These are phyloP conservation scores for Pogonophryne albipinna DNA, from an alignment of 2,797 vertebrate species.

Conservation along the genomic window DNA sequence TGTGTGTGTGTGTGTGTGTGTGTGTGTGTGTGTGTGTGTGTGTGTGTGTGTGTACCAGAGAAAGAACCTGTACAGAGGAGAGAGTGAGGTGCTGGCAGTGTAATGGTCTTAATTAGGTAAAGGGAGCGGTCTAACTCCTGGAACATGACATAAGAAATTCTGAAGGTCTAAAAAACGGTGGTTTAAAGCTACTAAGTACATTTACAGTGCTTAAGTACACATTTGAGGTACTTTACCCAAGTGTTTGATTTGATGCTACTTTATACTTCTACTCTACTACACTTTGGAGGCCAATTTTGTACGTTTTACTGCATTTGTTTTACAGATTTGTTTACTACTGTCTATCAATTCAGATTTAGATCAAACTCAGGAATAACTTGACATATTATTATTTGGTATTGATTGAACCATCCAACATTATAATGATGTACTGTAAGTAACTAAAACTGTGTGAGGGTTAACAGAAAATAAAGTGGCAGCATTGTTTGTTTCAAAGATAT, in stretches of 20 bases:
- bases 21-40: not conserved
- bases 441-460: too few species aligned
- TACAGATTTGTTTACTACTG: not conserved
- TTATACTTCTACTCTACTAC: not conserved
- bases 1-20: constrained; percentile 26
- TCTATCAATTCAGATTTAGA: too few species aligned
- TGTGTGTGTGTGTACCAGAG: constrained; percentile 22
- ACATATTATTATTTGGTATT: too few species aligned
- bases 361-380: too few species aligned
- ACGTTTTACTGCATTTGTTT: not conserved
- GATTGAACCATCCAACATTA: too few species aligned
- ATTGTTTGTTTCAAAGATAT: too few species aligned
- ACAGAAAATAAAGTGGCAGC: too few species aligned
- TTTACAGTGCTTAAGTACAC: too few species aligned
- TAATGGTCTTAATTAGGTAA: constrained; percentile 50
- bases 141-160: constrained; percentile 42
- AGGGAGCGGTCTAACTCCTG: constrained; percentile 49
- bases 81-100: constrained; percentile 41
- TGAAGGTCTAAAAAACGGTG: too few species aligned
- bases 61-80: constrained; percentile 27
- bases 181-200: too few species aligned
- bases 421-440: too few species aligned
- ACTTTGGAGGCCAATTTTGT: not conserved
- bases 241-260: not conserved
- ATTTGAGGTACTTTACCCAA: too few species aligned